phyloP scores from a whole-genome alignment of 2,797 vertebrate species.

The Pangasius sanitwongsei region DNA sequence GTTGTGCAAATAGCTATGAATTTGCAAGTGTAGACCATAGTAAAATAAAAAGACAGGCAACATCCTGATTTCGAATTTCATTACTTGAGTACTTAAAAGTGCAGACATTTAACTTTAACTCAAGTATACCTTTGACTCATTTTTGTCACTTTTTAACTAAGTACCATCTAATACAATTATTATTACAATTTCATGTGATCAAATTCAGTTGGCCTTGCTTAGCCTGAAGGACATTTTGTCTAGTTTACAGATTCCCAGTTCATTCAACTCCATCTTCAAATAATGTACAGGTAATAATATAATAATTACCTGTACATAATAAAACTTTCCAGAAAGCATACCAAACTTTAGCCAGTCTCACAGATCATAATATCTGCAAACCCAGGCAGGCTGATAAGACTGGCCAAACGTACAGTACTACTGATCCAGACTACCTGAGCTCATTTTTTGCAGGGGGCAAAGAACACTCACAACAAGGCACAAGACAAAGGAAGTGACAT shows the following conservation, averaged over 20 bases:
- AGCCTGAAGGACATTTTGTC: background rate
- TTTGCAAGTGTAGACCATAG: constrained; percentile 19
- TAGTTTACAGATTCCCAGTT: background rate
- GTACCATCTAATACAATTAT: background rate
- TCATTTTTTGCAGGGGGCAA: constrained; percentile 29
- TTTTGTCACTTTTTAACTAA: background rate
- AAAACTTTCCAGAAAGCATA: constrained; percentile 5
- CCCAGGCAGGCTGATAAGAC: background rate
- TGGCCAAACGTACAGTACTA: background rate
- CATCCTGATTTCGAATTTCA: background rate
- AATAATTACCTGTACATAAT: no score
- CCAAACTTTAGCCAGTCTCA: background rate
- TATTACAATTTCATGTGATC: background rate
- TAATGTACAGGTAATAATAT: background rate
- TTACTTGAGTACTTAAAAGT: background rate
- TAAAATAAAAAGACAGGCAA: background rate
- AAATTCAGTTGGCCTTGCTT: background rate
- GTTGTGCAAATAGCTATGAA: background rate
- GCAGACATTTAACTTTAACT: background rate
- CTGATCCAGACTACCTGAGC: background rate
- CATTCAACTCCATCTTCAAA: background rate
- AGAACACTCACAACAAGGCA: constrained; percentile 60
- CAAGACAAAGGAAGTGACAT: constrained; percentile 70
- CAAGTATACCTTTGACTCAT: no score
- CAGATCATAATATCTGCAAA: background rate